A percentile compares a stretch with the other conserved stretches of the same genome.
phyloP scores from a whole-genome alignment of 53 echinoderm and acorn worm species.

The Crossaster papposus region DNA sequence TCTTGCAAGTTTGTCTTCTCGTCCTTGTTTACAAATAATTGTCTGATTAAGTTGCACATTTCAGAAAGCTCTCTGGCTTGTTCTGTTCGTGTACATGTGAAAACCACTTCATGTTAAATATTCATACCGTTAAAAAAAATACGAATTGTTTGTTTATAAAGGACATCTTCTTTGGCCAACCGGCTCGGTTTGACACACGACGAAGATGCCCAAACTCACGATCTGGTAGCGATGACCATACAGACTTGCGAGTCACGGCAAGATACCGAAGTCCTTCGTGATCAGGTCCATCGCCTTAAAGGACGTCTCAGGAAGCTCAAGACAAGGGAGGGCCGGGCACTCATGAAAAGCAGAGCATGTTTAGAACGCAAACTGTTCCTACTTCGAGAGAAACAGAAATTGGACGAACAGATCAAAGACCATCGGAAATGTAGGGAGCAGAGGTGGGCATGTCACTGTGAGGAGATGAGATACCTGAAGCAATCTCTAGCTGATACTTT shows the following conservation, averaged over 20 bases:
- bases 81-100: too few species aligned
- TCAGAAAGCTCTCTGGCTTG: too few species aligned
- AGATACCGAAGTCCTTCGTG: not conserved
- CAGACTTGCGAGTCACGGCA: not conserved
- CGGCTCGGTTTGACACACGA: not conserved
- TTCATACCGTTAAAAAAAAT: not conserved
- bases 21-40: too few species aligned
- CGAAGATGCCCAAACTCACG: not conserved
- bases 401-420: not conserved
- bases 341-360: not conserved
- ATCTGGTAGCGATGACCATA: constrained; percentile 1
- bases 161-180: not conserved
- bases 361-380: not conserved
- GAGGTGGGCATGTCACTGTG: not conserved
- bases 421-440: not conserved
- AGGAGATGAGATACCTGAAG: not conserved
- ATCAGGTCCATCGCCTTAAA: not conserved
- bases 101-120: too few species aligned
- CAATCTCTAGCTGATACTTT: not conserved
- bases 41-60: too few species aligned
- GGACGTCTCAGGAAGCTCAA: not conserved
- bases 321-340: not conserved
- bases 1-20: too few species aligned
- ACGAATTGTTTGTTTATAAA: not conserved
- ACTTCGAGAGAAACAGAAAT: not conserved